Base-by-base conservation (phyloP, 2,888 invertebrate genomes). In the Salpingus planirostris region DNA sequence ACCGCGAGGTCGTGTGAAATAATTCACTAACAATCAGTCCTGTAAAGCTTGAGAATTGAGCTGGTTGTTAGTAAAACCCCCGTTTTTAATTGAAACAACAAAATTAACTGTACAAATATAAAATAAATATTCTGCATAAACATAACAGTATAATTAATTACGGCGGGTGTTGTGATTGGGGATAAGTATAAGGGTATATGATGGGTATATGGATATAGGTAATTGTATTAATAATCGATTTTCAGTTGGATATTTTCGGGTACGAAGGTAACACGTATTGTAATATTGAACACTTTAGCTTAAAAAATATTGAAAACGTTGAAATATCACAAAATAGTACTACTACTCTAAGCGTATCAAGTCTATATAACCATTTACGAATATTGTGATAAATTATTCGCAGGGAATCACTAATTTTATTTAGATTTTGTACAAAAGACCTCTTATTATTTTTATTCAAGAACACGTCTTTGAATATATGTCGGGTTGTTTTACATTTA, bases 321-420 rank as follows among this genome's bases (percentile, higher is more conserved):
- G 35, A 39, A 29, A 32, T 39, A 39, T 39, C 39, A 39, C 39
- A 39, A 39, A 35, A 35, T 39, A 29, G 25, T 35, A 32, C 33
- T 33, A 31, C 31, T 39, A 38, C 33, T 31, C 39, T 39, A 39
- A 39, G 35, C 39, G 39, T 32, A 32, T 32, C 28, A 28, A 39
- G 26, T 32, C 39, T 32, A 36, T 31, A 22, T 27, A 32, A 39
- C 32, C 31, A 29, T 29, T 25, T 28, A n/a, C 36, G 29, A 29
- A 25, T 29, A 24, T 24, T 24, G 10, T 36, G 33, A 37, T 37
- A 37, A 13, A 35, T 22, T 35, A 34, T 26, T 29, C 29, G 31
- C 26, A 31, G 33, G 33, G 25, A 32, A 29, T 25, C 18, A 28
- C 25, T 18, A 18, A 18, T 28, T 29, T 15, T 26, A 24, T 24